These are phyloP conservation scores for Gymnocypris eckloni DNA, from an alignment of 2,797 vertebrate species.

Conservation along the genomic window DNA sequence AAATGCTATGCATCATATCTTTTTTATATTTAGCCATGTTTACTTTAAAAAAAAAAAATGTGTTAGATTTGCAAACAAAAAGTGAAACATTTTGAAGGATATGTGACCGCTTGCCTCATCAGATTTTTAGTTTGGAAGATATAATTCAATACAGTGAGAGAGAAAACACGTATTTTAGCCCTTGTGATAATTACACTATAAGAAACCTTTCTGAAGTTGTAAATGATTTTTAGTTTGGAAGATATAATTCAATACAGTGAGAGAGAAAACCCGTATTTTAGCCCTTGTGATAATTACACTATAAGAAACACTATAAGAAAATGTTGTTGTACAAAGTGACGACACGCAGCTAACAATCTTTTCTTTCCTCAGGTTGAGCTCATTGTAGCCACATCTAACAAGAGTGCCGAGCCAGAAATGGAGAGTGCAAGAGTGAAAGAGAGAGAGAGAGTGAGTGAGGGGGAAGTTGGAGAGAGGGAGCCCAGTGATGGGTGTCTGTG, in stretches of 20 bases:
- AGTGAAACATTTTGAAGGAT: background rate
- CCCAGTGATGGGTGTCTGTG: constrained; percentile 64
- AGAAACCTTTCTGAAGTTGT: too few relatives aligned
- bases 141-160: too few relatives aligned
- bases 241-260: background rate
- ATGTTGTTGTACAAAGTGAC: background rate
- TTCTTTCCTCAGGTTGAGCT: constrained; percentile 63
- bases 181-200: background rate
- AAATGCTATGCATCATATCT: background rate
- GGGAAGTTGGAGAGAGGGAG: constrained; percentile 53
- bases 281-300: background rate
- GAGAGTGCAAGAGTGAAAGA: constrained; percentile 54
- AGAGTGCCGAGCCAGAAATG: constrained; percentile 71
- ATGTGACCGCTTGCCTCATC: background rate
- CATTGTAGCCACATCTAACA: constrained; percentile 63
- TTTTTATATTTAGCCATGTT: background rate
- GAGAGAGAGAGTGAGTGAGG: constrained; percentile 53
- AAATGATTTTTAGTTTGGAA: background rate
- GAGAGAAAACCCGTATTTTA: background rate
- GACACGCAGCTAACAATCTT: background rate
- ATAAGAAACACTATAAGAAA: too few relatives aligned
- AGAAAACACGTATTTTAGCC: background rate
- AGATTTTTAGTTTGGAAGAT: background rate
- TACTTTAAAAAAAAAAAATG: background rate
- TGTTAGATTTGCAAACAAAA: background rate